phyloP scores from a whole-genome alignment of 1,140 invertebrate genomes.

The Lordiphosa clarofinis region DNA sequence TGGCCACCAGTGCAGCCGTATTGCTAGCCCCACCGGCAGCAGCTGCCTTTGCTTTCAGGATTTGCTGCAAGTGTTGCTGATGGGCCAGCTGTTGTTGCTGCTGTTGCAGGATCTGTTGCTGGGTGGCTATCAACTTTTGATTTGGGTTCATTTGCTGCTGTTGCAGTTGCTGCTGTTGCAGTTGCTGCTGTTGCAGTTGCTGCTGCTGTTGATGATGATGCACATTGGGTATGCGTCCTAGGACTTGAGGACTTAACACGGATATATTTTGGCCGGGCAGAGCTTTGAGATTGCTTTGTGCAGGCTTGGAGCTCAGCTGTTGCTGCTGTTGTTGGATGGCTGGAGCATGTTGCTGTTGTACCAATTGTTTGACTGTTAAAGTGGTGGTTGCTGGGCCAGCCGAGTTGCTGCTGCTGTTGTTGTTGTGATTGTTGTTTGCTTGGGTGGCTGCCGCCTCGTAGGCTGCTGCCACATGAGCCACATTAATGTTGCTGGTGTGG shows the following conservation, averaged over 20 bases:
- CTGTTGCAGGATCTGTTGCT: conserved; percentile 73
- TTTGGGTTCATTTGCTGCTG: conserved; percentile 67
- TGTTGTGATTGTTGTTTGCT: conserved; percentile 31
- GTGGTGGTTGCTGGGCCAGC: conserved; percentile 43
- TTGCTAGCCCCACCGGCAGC: conserved; percentile 63
- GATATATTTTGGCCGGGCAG: conserved; percentile 23
- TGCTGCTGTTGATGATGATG: conserved; percentile 55
- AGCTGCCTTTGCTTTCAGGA: conserved; percentile 71
- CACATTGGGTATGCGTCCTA: conserved; percentile 64
- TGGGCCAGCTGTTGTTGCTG: conserved; percentile 73
- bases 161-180: conserved; percentile 22
- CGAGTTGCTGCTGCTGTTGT: conserved; percentile 41
- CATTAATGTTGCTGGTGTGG: conserved; percentile 28
- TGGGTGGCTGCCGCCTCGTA: conserved; percentile 36
- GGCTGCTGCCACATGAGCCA: conserved; percentile 37
- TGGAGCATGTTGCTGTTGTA: conserved; percentile 73
- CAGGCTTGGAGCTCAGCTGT: conserved; percentile 30
- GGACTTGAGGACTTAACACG: conserved; percentile 55
- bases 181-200: conserved; percentile 42
- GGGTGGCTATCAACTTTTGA: conserved; percentile 69
- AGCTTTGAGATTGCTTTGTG: conserved; percentile 13
- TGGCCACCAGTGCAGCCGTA: conserved; percentile 67
- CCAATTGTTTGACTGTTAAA: conserved; percentile 69
- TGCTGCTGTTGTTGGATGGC: conserved; percentile 74
- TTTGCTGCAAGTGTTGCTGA: conserved; percentile 74